phyloP scores from a whole-genome alignment of 2,888 invertebrate genomes.

The Sesia bembeciformis region DNA sequence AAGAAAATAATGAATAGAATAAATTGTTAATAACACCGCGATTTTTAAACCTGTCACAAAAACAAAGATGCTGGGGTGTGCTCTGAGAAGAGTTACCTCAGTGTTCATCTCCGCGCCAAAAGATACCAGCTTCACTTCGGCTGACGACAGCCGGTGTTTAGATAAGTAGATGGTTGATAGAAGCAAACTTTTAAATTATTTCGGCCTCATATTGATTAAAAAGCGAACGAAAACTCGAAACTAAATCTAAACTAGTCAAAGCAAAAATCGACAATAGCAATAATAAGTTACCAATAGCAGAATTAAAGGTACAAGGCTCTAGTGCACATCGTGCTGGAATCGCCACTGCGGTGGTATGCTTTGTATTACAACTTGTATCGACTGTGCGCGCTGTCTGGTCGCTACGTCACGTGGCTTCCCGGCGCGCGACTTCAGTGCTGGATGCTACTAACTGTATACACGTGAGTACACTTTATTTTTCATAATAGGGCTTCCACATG shows the following conservation, averaged over 20 bases:
- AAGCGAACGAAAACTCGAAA: constrained; percentile 11
- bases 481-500: neutral
- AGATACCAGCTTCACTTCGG: constrained; percentile 55
- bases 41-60: constrained; percentile 39
- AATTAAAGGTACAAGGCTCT: constrained; percentile 25
- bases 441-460: constrained; percentile 82
- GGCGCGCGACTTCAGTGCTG: constrained; percentile 76
- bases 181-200: constrained; percentile 23
- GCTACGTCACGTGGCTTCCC: constrained; percentile 76
- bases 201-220: constrained; percentile 27
- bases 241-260: constrained; percentile 54
- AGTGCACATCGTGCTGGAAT: constrained; percentile 35
- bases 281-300: constrained; percentile 56
- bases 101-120: constrained; percentile 37
- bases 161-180: constrained; percentile 55
- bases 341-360: constrained; percentile 71
- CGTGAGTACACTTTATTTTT: constrained; percentile 61
- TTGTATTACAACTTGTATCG: constrained; percentile 72
- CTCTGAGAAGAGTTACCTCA: constrained; percentile 56
- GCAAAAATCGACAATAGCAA: constrained; percentile 36
- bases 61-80: constrained; percentile 71
- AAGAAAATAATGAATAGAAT: constrained; percentile 26
- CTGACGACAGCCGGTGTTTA: constrained; percentile 69
- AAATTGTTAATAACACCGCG: constrained; percentile 25
- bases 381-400: constrained; percentile 76